Evolutionary conservation across 2,888 invertebrate genomes (phyloP), one percentile per base, ranked within the genome.

Genomic region (Arctia plantaginis): DNA sequence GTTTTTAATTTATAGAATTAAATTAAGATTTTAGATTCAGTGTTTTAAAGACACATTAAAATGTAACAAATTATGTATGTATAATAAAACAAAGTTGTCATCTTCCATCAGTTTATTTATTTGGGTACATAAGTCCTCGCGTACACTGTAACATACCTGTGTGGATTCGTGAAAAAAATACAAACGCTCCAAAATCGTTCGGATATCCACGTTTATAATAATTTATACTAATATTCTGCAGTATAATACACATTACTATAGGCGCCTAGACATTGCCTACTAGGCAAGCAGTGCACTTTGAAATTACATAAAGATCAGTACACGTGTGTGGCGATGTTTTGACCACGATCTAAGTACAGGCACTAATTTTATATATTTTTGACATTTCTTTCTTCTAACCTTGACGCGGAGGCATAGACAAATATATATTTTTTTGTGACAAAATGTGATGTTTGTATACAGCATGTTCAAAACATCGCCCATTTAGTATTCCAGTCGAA

Each of bases 161-260:
- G 86, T 85, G 85, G 86, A 86, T 85, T 85, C 84, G 88, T 93
- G 91, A 88, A 92, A 93, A 84, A 93, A 93, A 90, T 92, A 93
- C 91, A 93, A 93, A 92, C 86, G 83, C 30, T 88, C 89, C 86
- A 86, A 89, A 84, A 88, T 78, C 76, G 75, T 76, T 73, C 66
- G 74, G 79, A 51, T 80, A 77, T 81, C 71, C 83, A 82, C 85
- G 78, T 82, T 82, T 78, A 79, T 82, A 78, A 84, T 84, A 84
- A 83, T 85, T 86, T 85, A 85, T 81, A 81, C 81, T 81, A 82
- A 77, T 85, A 75, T 76, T 76, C 77, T 78, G 80, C 76, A 80
- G 72, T 80, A 80, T 83, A 81, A 80, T 86, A 86, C 82, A 87
- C 79, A 81, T 83, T 59, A 73, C 64, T 73, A 69, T 74, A 79